Percentiles rank a stretch among this genome's conserved stretches.
Evolutionary conservation across 1,140 invertebrate species (phyloP).

Genomic region (Drosophila tani): DNA sequence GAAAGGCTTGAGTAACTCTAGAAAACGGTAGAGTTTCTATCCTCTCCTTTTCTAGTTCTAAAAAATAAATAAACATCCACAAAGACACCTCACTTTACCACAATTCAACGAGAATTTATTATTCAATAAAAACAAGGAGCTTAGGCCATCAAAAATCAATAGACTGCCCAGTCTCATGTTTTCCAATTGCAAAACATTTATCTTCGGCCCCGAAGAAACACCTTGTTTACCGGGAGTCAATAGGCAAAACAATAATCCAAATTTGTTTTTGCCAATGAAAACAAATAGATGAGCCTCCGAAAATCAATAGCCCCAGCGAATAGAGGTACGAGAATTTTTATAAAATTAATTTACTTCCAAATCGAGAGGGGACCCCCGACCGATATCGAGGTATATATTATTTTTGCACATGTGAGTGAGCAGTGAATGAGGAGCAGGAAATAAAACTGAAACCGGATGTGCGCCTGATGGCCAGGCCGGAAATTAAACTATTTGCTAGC

Average conservation of each 20-base stretch:
- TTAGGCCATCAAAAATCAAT: not conserved
- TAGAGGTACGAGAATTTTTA: not conserved
- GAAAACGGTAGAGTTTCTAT: not conserved
- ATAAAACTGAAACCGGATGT: constrained; percentile 82
- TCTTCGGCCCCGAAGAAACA: not conserved
- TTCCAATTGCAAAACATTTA: constrained; percentile 1
- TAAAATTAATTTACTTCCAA: constrained; percentile 19
- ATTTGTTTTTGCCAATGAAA: constrained; percentile 15
- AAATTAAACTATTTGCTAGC: constrained; percentile 83
- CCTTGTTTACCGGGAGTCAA: constrained; percentile 12
- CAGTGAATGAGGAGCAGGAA: constrained; percentile 49
- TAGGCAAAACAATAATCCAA: constrained; percentile 10
- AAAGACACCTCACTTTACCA: not conserved
- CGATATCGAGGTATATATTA: not conserved
- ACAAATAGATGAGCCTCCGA: not conserved
- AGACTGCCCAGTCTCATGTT: not conserved
- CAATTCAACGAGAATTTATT: not conserved
- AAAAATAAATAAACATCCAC: not conserved
- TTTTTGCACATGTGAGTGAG: constrained; percentile 38
- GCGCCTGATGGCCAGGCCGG: constrained; percentile 64
- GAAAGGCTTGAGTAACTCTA: not conserved
- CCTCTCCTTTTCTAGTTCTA: not conserved
- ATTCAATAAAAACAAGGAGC: not conserved
- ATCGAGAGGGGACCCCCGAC: not conserved
- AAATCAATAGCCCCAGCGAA: constrained; percentile 5